phyloP scores from a whole-genome alignment of 1,140 invertebrate genomes.

The Melanaphis sacchari region DNA sequence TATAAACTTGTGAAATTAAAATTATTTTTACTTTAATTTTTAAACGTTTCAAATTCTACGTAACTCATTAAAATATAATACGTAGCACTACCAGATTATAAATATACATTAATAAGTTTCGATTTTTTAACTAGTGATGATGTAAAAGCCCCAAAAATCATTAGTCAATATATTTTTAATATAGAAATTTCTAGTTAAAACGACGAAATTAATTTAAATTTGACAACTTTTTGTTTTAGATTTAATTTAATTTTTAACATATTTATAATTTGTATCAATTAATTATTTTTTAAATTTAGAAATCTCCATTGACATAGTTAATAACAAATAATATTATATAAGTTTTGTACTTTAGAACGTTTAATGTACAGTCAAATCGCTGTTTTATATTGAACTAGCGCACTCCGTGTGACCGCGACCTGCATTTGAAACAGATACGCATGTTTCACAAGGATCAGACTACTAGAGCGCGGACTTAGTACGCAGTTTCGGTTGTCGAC shows the following conservation, averaged over 20 bases:
- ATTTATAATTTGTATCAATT: not conserved
- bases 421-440: not conserved
- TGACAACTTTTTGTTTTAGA: not conserved
- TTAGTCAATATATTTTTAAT: not conserved
- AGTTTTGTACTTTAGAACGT: too few species aligned
- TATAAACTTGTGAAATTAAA: too few species aligned
- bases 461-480: too few species aligned
- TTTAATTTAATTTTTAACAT: not conserved
- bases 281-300: not conserved
- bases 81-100: too few species aligned
- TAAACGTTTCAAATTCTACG: too few species aligned
- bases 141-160: not conserved
- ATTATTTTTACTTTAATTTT: too few species aligned
- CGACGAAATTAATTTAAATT: not conserved
- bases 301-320: not conserved
- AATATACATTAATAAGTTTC: too few species aligned
- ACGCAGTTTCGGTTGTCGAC: too few species aligned
- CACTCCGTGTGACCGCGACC: not conserved
- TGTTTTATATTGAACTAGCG: not conserved
- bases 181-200: not conserved
- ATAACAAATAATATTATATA: not conserved
- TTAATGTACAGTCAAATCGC: not conserved
- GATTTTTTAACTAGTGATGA: not conserved
- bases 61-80: too few species aligned
- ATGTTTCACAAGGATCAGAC: too few species aligned